Evolutionary conservation across 1,140 invertebrate genomes (phyloP), one percentile per base, ranked within the genome.

Genomic region (Conus betulinus): DNA sequence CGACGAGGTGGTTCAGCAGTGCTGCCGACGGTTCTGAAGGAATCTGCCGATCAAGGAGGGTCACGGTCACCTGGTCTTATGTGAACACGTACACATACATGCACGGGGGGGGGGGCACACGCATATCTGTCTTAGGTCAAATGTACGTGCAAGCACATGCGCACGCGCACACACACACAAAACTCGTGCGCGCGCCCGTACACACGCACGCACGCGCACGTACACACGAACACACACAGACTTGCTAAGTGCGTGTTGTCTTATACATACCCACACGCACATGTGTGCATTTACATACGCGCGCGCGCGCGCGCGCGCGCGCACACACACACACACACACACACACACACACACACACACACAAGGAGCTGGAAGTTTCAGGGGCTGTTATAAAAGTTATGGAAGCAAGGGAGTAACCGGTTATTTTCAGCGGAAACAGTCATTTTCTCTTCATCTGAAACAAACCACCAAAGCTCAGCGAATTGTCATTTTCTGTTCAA

Each of bases 181-280:
- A 5, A 51, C 78, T 8, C 78, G 25, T 13, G 39, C 78, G 39
- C 78, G 20, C 78, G 39, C 78, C 13, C 78, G 39, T 27, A 81
- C 5, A 52, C 78, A 81, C 78, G 39, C 27, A 51, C 78, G 39
- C 27, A 20, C 78, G 11, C 5, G 6, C 27, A 51, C 78, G 5
- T 13, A 51, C 78, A 51, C 78, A 81, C 78, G 27, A 6, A 79
- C 78, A 51, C 78, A 81, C 78, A 51, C 78, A 81, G 5, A 81
- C 78, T 2, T 17, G 7, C 67, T 74, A 6, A 17, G 20, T 23
- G 67, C 7, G 6, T 74, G 11, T 20, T 74, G 7, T 74, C 67
- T 74, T 20, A 20, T 13, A 39, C 78, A 39, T 13, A 39, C 78
- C 0, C 4, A 39, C 78, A 39, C 81, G 55, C 81, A 79, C 51